These are phyloP conservation scores for Chionomys nivalis DNA, from an alignment of 2,113 vertebrate species.

Conservation along the genomic window DNA sequence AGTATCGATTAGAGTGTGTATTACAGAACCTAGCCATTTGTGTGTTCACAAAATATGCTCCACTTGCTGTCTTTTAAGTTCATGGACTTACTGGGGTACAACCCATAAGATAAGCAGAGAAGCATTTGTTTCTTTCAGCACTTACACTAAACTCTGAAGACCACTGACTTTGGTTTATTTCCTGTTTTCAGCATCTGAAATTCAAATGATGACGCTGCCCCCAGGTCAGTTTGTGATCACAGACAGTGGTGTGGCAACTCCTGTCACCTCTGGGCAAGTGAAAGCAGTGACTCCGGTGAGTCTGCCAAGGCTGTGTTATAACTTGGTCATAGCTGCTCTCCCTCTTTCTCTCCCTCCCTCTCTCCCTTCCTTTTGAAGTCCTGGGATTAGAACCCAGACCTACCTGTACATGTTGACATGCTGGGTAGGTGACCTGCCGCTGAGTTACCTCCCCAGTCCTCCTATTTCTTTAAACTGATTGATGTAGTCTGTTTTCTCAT, in stretches of 20 bases:
- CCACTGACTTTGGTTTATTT: constrained; percentile 57
- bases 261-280: constrained; percentile 92
- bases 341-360: no score
- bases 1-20: not conserved
- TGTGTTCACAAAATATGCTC: not conserved
- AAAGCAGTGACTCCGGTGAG: constrained; percentile 92
- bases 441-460: not conserved
- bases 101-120: not conserved
- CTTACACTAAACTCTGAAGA: constrained; percentile 10
- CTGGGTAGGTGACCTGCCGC: not conserved
- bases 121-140: constrained; percentile 37
- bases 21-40: not conserved
- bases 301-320: not conserved
- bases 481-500: not conserved
- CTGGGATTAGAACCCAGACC: not conserved
- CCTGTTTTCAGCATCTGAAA: constrained; percentile 91
- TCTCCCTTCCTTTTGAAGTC: not conserved
- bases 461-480: not conserved
- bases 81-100: not conserved
- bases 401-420: not conserved
- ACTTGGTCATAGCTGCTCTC: not conserved
- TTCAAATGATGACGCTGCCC: constrained; percentile 98
- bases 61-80: not conserved
- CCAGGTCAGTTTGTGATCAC: constrained; percentile 97
- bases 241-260: constrained; percentile 91